These are phyloP conservation scores for Semaprochilodus insignis DNA, from an alignment of 2,797 vertebrate genomes.

Conservation along the genomic window DNA sequence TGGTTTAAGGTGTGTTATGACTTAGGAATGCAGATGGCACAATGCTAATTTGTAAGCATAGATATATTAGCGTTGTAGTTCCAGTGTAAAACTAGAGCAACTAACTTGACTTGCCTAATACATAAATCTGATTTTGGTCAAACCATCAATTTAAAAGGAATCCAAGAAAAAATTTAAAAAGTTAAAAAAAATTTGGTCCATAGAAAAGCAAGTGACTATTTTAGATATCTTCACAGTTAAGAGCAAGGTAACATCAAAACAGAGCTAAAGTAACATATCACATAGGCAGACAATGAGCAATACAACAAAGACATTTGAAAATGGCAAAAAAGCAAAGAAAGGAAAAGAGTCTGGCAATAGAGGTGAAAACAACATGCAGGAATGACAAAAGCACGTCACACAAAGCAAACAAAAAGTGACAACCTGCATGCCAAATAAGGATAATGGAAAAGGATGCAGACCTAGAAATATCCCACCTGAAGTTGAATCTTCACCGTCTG, in stretches of 20 bases:
- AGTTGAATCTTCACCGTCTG: constrained; percentile 83
- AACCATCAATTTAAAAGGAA: background rate
- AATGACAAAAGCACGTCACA: constrained; percentile 35
- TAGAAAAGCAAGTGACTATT: background rate
- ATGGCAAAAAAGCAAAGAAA: constrained; percentile 10
- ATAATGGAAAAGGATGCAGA: constrained; percentile 66
- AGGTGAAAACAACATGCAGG: constrained; percentile 24
- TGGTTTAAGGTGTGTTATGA: no score
- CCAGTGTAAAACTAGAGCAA: background rate
- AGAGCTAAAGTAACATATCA: constrained; percentile 26
- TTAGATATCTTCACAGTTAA: background rate
- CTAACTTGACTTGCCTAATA: background rate
- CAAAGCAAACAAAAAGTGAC: constrained; percentile 20
- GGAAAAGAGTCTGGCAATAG: background rate
- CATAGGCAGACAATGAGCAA: background rate
- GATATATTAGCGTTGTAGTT: background rate
- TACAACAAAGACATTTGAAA: constrained; percentile 11
- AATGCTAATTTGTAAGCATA: no score
- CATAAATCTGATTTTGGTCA: background rate
- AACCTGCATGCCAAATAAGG: constrained; percentile 20
- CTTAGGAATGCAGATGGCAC: no score
- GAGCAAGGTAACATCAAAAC: background rate
- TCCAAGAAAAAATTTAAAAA: background rate
- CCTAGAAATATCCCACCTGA: constrained; percentile 78
- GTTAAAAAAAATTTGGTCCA: background rate